These are phyloP conservation scores for Syrphus vitripennis DNA, from an alignment of 2,888 invertebrate genomes.

Conservation along the genomic window DNA sequence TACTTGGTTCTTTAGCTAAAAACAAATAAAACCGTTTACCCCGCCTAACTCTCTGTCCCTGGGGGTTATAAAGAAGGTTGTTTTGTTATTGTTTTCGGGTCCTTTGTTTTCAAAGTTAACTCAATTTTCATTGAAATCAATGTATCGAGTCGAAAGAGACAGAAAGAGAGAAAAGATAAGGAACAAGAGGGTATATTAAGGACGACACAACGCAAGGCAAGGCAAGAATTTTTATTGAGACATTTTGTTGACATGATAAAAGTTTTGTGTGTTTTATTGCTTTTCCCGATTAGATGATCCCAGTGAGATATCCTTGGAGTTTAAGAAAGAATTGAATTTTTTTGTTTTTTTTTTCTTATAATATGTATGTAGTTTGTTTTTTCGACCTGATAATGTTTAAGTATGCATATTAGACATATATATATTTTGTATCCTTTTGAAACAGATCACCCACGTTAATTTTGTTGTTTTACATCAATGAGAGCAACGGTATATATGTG, in stretches of 20 bases:
- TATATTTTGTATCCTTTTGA: not conserved
- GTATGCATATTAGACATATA: not conserved
- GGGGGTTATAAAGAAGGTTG: not conserved
- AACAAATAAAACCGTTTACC: conserved; percentile 46
- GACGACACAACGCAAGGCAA: not conserved
- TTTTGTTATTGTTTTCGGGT: not conserved
- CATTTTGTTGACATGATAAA: conserved; percentile 53
- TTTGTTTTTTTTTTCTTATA: not conserved
- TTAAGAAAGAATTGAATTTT: not conserved
- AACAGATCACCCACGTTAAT: not conserved
- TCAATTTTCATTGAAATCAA: conserved; percentile 53
- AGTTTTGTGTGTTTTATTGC: conserved; percentile 46
- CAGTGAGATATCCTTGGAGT: conserved; percentile 23
- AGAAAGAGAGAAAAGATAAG: not conserved
- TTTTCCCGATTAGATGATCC: conserved; percentile 44
- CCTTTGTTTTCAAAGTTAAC: conserved; percentile 34
- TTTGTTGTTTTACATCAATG: conserved; percentile 11
- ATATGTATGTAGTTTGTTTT: no score
- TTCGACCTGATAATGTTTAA: not conserved
- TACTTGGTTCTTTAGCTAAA: not conserved
- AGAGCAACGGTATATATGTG: conserved; percentile 3
- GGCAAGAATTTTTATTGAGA: conserved; percentile 46
- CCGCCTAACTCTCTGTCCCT: not conserved
- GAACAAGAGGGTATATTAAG: not conserved
- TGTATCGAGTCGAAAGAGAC: conserved; percentile 20